A percentile compares a stretch with the other conserved stretches of the same genome.
Evolutionary conservation across 1,140 invertebrate species (phyloP).

Genomic region (Leptinotarsa undecemlineata): DNA sequence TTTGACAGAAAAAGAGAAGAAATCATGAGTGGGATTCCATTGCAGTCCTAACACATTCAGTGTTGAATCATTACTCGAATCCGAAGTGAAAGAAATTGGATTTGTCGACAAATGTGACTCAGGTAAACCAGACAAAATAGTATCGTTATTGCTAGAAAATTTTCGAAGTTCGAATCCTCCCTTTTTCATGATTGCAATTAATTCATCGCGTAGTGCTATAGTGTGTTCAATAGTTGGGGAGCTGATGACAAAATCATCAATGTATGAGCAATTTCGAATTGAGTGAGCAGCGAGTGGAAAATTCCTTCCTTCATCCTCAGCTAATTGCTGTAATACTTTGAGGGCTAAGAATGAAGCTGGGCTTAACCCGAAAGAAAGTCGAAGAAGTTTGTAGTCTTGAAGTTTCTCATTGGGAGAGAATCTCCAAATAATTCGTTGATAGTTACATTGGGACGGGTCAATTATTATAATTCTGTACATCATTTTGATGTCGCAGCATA

Average conservation of each 20-base stretch:
- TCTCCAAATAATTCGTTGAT: constrained; percentile 8
- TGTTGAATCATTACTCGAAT: neutral
- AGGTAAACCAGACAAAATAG: constrained; percentile 24
- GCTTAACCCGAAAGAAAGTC: neutral
- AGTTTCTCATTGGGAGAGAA: neutral
- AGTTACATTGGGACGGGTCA: neutral
- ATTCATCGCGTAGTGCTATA: constrained; percentile 17
- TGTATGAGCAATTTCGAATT: constrained; percentile 9
- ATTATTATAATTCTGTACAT: constrained; percentile 12
- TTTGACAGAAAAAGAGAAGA: neutral
- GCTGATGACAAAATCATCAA: constrained; percentile 18
- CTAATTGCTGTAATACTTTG: constrained; percentile 8
- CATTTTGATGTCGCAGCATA: constrained; percentile 50
- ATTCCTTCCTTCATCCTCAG: constrained; percentile 6
- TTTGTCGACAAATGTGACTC: neutral
- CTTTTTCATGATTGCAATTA: constrained; percentile 31
- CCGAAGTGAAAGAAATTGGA: neutral
- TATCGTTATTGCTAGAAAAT: constrained; percentile 42
- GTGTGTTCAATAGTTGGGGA: neutral
- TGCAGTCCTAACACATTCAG: constrained; percentile 18
- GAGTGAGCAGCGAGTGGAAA: constrained; percentile 2
- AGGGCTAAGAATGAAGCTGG: neutral
- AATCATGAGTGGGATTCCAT: constrained; percentile 15
- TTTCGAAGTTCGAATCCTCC: constrained; percentile 43
- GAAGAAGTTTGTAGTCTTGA: neutral